Evolutionary conservation across 1,140 invertebrate species (phyloP).

Genomic region (Eupristina koningsbergeri): DNA sequence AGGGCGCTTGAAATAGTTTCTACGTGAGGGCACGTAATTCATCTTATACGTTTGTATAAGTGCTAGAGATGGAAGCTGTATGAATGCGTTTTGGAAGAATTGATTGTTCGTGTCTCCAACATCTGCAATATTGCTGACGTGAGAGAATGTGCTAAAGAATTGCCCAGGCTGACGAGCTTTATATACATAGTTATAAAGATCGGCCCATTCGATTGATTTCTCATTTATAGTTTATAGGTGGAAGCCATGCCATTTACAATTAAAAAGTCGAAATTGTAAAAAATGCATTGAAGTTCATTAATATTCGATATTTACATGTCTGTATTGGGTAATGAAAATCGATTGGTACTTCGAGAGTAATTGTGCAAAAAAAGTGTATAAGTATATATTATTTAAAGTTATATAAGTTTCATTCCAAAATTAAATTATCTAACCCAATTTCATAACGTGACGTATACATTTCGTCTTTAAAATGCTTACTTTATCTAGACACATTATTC

Average conservation of each 20-base stretch:
- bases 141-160: neutral
- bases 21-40: neutral
- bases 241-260: too few relatives aligned
- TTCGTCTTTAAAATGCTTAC: too few relatives aligned
- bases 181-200: neutral
- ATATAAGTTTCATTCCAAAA: too few relatives aligned
- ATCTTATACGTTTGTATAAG: neutral
- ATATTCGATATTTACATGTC: too few relatives aligned
- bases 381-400: too few relatives aligned
- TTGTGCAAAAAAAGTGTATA: too few relatives aligned
- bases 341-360: too few relatives aligned
- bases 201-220: neutral
- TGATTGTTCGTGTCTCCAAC: neutral
- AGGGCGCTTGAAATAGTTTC: neutral
- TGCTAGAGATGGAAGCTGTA: neutral
- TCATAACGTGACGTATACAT: too few relatives aligned
- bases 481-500: neutral
- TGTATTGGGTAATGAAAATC: too few relatives aligned
- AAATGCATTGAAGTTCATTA: too few relatives aligned
- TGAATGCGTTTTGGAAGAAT: slow-evolving; percentile 6
- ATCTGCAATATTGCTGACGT: slow-evolving; percentile 7
- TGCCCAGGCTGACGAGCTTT: neutral
- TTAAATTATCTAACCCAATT: too few relatives aligned
- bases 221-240: neutral
- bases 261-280: too few relatives aligned